A percentile compares a stretch with the other conserved stretches of the same genome.
Conservation (phyloP, 2,888 invertebrate genomes). For the Scelioninae gen. 1 region DNA sequence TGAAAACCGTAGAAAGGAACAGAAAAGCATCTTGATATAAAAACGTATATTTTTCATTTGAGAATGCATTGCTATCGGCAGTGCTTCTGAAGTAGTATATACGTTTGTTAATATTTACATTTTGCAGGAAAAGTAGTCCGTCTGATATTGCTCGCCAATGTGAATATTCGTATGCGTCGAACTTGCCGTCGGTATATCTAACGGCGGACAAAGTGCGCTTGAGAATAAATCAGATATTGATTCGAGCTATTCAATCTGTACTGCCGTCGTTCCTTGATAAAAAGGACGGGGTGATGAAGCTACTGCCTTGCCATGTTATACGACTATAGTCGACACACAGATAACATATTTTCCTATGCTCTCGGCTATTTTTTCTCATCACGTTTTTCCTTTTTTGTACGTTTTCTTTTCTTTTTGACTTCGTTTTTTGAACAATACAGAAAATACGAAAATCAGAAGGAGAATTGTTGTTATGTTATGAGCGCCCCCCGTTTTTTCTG, state of each 20-base stretch:
- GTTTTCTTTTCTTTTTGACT: constrained; percentile 16
- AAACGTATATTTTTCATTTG: constrained; percentile 70
- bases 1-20: constrained; percentile 48
- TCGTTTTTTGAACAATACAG: constrained; percentile 54
- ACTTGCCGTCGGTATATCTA: constrained; percentile 65
- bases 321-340: constrained; percentile 58
- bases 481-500: constrained; percentile 6
- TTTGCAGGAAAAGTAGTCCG: constrained; percentile 66
- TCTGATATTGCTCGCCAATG: constrained; percentile 69
- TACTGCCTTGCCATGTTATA: constrained; percentile 65
- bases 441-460: constrained; percentile 63
- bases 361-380: constrained; percentile 37
- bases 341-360: constrained; percentile 61
- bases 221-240: constrained; percentile 78
- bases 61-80: constrained; percentile 66
- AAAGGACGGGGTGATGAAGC: constrained; percentile 69
- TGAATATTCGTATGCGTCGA: constrained; percentile 70
- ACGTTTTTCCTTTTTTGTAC: constrained; percentile 1
- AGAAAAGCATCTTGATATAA: constrained; percentile 63
- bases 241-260: constrained; percentile 76
- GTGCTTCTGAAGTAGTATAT: constrained; percentile 65
- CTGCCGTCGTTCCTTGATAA: constrained; percentile 69
- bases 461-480: constrained; percentile 57
- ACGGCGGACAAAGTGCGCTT: constrained; percentile 71
- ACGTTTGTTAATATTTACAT: constrained; percentile 71